Conservation (phyloP, 2,888 invertebrate genomes). For the Caenorhabditis plicata region DNA sequence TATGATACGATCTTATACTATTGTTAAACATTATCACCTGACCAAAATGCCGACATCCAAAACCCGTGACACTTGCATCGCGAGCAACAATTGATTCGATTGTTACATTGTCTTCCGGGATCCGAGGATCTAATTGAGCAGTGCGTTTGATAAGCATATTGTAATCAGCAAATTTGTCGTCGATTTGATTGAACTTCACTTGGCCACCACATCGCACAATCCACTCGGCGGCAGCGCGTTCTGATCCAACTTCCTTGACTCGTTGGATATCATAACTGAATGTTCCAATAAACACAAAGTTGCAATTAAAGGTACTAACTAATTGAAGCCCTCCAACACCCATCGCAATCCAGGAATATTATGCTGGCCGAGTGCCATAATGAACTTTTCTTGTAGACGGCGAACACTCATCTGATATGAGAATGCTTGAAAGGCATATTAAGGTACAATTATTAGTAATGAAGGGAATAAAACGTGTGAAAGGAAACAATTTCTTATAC, state of each 20-base stretch:
- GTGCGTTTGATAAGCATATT: conserved; percentile 47
- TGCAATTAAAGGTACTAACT: conserved; percentile 11
- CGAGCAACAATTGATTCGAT: conserved; percentile 41
- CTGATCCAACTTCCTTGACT: conserved; percentile 75
- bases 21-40: conserved; percentile 2
- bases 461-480: too few relatives aligned
- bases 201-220: conserved; percentile 79
- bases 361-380: conserved; percentile 45
- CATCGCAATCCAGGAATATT: conserved; percentile 55
- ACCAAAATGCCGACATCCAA: conserved; percentile 53
- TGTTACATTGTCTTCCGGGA: conserved; percentile 41
- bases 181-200: conserved; percentile 34
- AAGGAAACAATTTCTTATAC: too few relatives aligned
- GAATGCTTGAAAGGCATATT: too few relatives aligned
- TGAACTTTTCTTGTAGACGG: conserved; percentile 33
- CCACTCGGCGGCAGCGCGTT: conserved; percentile 93
- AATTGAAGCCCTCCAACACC: conserved; percentile 59
- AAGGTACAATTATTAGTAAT: too few relatives aligned
- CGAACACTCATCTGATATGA: conserved; percentile 28
- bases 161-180: conserved; percentile 49
- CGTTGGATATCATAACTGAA: conserved; percentile 52
- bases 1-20: conserved; percentile 4
- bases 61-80: conserved; percentile 52
- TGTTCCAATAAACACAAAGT: too few relatives aligned
- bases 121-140: conserved; percentile 53